Evolutionary conservation across 2,888 invertebrate genomes (phyloP), one percentile per base, ranked within the genome.

Genomic region (Hypercompe scribonia): DNA sequence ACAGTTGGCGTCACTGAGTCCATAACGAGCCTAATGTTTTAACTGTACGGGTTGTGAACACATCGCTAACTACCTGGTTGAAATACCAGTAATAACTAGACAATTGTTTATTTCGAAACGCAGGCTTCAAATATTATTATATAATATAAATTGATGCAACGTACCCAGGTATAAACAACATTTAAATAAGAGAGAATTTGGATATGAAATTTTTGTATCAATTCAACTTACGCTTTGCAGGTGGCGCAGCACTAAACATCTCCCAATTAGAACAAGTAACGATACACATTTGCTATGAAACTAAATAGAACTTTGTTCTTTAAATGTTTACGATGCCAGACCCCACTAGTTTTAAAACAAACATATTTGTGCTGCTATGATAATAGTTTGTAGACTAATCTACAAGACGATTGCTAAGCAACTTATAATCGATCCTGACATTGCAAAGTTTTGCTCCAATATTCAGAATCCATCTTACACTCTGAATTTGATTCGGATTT

Each of bases 291-390:
- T 77, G 63, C 73, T 11, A 11, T 15, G 28, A 3, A 82, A 82
- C 80, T 78, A 73, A 77, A 77, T 72, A 73, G 78, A 81, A 77
- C 81, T 83, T 71, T 75, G 79, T 81, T 75, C 73, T 67, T 78
- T 72, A 77, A 83, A 79, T 83, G 77, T 83, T 77, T 81, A 83
- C 77, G 79, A 74, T 81, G 75, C 42, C 73, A 68, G 54, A 76
- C 68, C 39, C n/a, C 33, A 42, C 46, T 65, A 70, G 67, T 68
- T 74, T 83, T 68, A 54, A 34, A 31, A 66, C 67, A 72, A 74
- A 72, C 70, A 77, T 70, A 65, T 69, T 33, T 73, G n/a, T n/a
- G 50, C 68, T 39, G 36, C 28, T 65, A 64, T 64, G 24, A 24
- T 11, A 42, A 42, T 67, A 67, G 2, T 50, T 28, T 28, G 58